Conservation (phyloP, 1,140 invertebrate species). For the Manduca sexta region DNA sequence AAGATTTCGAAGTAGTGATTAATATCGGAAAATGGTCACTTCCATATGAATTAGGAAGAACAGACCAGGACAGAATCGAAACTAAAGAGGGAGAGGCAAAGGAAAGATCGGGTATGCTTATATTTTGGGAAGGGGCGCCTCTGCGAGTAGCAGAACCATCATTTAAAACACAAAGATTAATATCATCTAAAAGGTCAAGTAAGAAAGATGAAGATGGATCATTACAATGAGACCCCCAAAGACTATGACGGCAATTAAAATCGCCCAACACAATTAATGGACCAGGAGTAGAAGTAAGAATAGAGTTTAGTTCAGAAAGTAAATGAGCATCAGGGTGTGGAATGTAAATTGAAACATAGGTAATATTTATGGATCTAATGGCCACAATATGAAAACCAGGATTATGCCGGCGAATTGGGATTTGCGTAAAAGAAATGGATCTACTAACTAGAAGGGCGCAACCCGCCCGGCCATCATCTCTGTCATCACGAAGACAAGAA, state of each 20-base stretch:
- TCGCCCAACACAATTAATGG: neutral
- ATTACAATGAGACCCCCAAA: neutral
- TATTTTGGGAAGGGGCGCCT: neutral
- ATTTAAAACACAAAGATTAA: neutral
- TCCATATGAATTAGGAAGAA: neutral
- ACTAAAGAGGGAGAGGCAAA: neutral
- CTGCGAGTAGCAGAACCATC: neutral
- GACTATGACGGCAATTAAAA: too few species aligned
- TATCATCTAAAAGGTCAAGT: neutral
- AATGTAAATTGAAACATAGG: too few species aligned
- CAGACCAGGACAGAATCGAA: neutral
- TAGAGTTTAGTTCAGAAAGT: neutral
- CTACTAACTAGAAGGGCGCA: conserved; percentile 6
- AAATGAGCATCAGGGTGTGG: neutral
- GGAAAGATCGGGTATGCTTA: neutral
- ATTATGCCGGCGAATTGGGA: too few species aligned
- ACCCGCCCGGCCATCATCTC: conserved; percentile 16
- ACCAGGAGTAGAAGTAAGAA: neutral
- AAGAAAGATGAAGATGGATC: neutral
- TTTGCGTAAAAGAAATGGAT: too few species aligned
- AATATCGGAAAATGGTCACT: neutral
- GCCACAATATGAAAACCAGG: too few species aligned
- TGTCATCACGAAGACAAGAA: conserved; percentile 20
- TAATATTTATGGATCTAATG: too few species aligned
- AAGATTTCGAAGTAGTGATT: neutral